Percentiles rank a stretch among this genome's conserved stretches.
These are phyloP conservation scores for Hydrolagus affinis DNA, from an alignment of 2,113 vertebrate genomes.

Conservation along the genomic window DNA sequence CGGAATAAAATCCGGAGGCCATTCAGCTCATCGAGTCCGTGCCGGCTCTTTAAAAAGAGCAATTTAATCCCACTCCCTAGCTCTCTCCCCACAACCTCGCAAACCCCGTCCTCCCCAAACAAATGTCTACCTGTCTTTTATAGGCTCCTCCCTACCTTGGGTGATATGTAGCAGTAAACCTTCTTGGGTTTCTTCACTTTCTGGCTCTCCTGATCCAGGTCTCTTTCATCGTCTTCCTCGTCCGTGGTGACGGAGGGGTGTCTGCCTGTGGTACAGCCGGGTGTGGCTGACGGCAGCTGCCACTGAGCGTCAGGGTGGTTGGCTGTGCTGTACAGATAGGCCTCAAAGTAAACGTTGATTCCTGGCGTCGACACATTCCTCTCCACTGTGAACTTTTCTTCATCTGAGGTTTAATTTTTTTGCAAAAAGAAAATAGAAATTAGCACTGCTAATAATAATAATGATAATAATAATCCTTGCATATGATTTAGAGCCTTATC, in stretches of 20 bases:
- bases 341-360: constrained; percentile 93
- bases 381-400: constrained; percentile 87
- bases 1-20: background rate
- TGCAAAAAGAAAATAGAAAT: no score
- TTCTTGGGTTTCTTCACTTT: constrained; percentile 98
- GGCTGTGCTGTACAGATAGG: constrained; percentile 82
- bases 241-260: constrained; percentile 79
- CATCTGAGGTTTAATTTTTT: constrained; percentile 63
- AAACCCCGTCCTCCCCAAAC: no score
- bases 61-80: no score
- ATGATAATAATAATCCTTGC: no score
- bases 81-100: no score
- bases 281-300: constrained; percentile 72
- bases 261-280: constrained; percentile 72
- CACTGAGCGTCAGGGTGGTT: constrained; percentile 75
- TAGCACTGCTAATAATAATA: no score
- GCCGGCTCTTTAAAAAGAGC: no score
- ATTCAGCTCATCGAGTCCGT: no score
- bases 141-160: constrained; percentile 66
- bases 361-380: constrained; percentile 93
- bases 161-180: constrained; percentile 97
- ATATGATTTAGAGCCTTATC: no score
- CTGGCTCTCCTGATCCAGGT: constrained; percentile 76
- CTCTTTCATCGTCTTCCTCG: constrained; percentile 70
- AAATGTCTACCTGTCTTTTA: no score